These are phyloP conservation scores for Drosophila aff. DNA, from an alignment of 1,140 invertebrate genomes.

Conservation along the genomic window DNA sequence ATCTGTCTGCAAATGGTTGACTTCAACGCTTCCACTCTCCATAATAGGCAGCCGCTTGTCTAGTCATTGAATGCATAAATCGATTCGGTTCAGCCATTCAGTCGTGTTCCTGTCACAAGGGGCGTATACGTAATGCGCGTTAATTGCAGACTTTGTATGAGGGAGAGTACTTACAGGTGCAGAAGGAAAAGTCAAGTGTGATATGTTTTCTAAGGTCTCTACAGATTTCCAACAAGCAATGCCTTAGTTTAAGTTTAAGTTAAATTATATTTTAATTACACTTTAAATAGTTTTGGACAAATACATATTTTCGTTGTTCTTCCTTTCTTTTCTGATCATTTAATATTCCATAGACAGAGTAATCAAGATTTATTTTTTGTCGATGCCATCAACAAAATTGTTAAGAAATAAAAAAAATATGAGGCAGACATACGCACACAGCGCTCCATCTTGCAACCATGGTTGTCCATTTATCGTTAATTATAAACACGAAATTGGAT, in stretches of 20 bases:
- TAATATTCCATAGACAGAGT: slow-evolving; percentile 8
- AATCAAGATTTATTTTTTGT: slow-evolving; percentile 33
- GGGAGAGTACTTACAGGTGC: background rate
- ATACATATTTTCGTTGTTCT: background rate
- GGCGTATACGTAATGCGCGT: slow-evolving; percentile 62
- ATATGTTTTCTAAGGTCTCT: background rate
- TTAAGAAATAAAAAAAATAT: background rate
- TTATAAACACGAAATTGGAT: slow-evolving; percentile 58
- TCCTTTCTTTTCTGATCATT: background rate
- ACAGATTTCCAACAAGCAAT: background rate
- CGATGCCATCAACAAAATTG: slow-evolving; percentile 8
- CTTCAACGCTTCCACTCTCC: slow-evolving; percentile 1
- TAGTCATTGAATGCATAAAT: slow-evolving; percentile 23
- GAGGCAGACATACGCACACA: slow-evolving; percentile 2
- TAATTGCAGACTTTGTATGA: slow-evolving; percentile 54
- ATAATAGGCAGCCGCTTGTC: slow-evolving; percentile 42
- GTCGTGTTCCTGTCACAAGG: slow-evolving; percentile 7
- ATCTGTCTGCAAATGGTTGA: slow-evolving; percentile 40
- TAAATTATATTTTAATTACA: background rate
- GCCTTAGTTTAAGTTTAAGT: background rate
- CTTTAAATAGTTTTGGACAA: background rate
- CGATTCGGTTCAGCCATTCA: slow-evolving; percentile 31
- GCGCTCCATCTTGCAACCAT: slow-evolving; percentile 6
- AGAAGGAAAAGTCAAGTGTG: background rate
- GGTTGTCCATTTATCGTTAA: slow-evolving; percentile 61